Evolutionary conservation across 2,888 invertebrate species (phyloP).

Genomic region (Cephus pulcher): DNA sequence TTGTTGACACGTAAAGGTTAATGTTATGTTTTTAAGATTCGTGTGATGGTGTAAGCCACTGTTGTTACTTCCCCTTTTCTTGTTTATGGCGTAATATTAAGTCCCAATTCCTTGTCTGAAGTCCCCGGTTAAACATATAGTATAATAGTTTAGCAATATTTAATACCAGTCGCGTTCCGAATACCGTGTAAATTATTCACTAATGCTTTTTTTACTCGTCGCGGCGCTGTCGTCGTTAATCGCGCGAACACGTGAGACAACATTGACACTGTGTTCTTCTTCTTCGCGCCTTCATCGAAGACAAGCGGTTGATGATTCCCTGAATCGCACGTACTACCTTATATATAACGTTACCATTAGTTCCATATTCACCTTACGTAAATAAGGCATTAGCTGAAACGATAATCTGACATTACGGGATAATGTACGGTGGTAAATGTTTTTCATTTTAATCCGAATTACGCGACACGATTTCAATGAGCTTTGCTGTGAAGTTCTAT

Average conservation of each 20-base stretch:
- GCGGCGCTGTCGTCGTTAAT: conserved; percentile 17
- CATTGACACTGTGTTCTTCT: not conserved
- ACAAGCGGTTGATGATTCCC: not conserved
- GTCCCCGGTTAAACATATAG: not conserved
- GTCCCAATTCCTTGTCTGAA: not conserved
- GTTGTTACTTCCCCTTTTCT: conserved; percentile 13
- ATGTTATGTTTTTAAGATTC: conserved; percentile 8
- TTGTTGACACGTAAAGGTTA: not conserved
- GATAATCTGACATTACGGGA: not conserved
- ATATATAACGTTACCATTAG: not conserved
- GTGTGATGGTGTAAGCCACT: conserved; percentile 20
- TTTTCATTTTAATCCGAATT: not conserved
- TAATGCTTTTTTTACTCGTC: conserved; percentile 22
- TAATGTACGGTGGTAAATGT: not conserved
- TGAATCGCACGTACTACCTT: not conserved
- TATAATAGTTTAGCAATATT: conserved; percentile 11
- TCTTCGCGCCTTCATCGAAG: not conserved
- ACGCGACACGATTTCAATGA: not conserved
- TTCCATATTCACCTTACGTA: not conserved
- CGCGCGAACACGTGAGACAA: not conserved
- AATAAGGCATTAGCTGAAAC: not conserved
- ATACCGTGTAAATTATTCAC: conserved; percentile 20
- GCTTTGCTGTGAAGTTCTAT: not conserved
- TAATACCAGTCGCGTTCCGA: not conserved
- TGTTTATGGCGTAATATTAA: conserved; percentile 2